Conservation (phyloP, 2,797 vertebrate genomes). For the Mormyrus hasselquistii region DNA sequence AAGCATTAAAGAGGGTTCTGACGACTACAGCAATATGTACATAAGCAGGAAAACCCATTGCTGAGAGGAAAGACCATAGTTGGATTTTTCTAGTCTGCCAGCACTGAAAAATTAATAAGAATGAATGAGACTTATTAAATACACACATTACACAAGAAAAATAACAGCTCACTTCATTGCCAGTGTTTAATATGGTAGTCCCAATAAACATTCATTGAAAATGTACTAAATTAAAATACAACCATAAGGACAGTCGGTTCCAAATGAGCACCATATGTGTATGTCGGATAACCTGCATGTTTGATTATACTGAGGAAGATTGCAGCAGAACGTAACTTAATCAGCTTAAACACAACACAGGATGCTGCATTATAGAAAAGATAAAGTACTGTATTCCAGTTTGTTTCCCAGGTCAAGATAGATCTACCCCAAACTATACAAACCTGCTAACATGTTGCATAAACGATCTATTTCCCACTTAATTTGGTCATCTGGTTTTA, state of each 20-base stretch:
- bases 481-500: constrained; percentile 22
- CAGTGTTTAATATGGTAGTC: constrained; percentile 39
- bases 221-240: constrained; percentile 34
- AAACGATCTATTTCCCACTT: constrained; percentile 30
- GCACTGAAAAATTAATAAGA: constrained; percentile 31
- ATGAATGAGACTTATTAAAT: constrained; percentile 30
- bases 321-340: constrained; percentile 29
- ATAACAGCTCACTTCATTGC: constrained; percentile 37
- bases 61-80: constrained; percentile 40
- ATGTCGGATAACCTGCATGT: constrained; percentile 32
- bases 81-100: constrained; percentile 23
- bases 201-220: constrained; percentile 34
- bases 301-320: constrained; percentile 41
- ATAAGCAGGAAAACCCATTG: constrained; percentile 59
- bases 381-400: neutral
- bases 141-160: constrained; percentile 18
- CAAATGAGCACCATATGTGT: constrained; percentile 40
- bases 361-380: constrained; percentile 10
- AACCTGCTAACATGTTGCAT: constrained; percentile 30
- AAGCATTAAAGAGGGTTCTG: constrained; percentile 60
- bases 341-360: constrained; percentile 8
- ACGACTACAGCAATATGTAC: constrained; percentile 72
- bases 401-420: neutral
- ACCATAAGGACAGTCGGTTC: constrained; percentile 31
- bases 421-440: neutral